Evolutionary conservation across 2,113 vertebrate species (phyloP).

Genomic region (Malurus elegans): DNA sequence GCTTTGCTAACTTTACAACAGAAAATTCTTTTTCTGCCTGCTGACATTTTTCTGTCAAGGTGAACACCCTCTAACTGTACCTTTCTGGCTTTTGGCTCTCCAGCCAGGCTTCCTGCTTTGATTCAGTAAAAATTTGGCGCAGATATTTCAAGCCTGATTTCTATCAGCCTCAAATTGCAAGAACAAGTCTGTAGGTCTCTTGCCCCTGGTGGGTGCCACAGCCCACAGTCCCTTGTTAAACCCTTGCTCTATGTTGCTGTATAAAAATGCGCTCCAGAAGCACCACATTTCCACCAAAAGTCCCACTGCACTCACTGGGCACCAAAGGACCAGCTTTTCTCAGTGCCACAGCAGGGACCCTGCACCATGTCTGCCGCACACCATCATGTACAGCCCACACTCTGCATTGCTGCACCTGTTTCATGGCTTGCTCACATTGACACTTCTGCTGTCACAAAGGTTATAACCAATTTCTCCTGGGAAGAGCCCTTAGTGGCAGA

Average conservation of each 20-base stretch:
- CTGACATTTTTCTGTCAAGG: neutral
- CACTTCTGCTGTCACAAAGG: neutral
- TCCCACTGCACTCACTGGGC: neutral
- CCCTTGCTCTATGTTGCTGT: neutral
- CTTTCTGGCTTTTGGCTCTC: neutral
- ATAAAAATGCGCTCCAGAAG: neutral
- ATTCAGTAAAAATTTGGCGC: neutral
- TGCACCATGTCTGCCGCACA: neutral
- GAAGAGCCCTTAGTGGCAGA: neutral
- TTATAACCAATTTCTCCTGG: neutral
- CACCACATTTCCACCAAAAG: neutral
- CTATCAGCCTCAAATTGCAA: neutral
- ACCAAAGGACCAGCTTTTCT: neutral
- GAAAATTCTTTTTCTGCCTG: neutral
- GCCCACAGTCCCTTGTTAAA: neutral
- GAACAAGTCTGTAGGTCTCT: neutral
- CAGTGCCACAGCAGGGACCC: neutral
- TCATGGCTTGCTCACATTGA: neutral
- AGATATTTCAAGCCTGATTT: neutral
- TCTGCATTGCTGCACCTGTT: accelerated
- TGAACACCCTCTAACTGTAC: neutral
- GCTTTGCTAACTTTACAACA: neutral
- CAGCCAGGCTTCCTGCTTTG: neutral
- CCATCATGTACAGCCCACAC: accelerated
- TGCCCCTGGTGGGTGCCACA: neutral